Conservation (phyloP, 1,140 invertebrate species). For the Zaprionus gabonicus region DNA sequence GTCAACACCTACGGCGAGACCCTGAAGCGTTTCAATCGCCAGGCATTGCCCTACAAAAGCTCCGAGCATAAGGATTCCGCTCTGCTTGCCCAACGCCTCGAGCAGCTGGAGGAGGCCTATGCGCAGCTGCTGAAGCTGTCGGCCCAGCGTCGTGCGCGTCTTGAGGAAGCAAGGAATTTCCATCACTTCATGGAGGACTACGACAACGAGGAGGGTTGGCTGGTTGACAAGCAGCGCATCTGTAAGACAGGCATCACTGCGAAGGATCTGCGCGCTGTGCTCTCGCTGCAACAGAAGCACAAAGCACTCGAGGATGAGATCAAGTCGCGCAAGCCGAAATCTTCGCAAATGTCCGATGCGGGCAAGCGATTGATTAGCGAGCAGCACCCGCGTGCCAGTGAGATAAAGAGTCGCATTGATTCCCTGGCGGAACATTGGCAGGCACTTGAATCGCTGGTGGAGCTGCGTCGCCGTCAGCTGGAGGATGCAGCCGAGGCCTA, state of each 20-base stretch:
- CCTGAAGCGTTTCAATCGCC: slow-evolving; percentile 90
- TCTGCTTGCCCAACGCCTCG: slow-evolving; percentile 89
- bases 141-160: slow-evolving; percentile 90
- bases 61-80: slow-evolving; percentile 87
- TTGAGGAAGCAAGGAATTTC: slow-evolving; percentile 96
- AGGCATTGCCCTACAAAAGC: slow-evolving; percentile 86
- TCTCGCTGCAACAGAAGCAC: slow-evolving; percentile 96
- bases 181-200: slow-evolving; percentile 98
- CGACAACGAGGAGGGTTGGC: slow-evolving; percentile 96
- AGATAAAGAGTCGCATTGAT: slow-evolving; percentile 92
- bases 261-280: slow-evolving; percentile 95
- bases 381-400: slow-evolving; percentile 90
- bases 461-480: slow-evolving; percentile 92
- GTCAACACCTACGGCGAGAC: slow-evolving; percentile 94
- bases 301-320: slow-evolving; percentile 97
- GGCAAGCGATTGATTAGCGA: slow-evolving; percentile 91
- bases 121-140: slow-evolving; percentile 87
- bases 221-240: slow-evolving; percentile 96
- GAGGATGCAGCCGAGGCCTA: slow-evolving; percentile 97
- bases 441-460: slow-evolving; percentile 92
- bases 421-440: slow-evolving; percentile 94
- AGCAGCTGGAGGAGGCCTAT: slow-evolving; percentile 90
- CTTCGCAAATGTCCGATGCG: slow-evolving; percentile 90
- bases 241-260: slow-evolving; percentile 95
- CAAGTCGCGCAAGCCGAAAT: slow-evolving; percentile 92